Evolutionary conservation across 1,140 invertebrate species (phyloP).

Genomic region (Bombus superbus): DNA sequence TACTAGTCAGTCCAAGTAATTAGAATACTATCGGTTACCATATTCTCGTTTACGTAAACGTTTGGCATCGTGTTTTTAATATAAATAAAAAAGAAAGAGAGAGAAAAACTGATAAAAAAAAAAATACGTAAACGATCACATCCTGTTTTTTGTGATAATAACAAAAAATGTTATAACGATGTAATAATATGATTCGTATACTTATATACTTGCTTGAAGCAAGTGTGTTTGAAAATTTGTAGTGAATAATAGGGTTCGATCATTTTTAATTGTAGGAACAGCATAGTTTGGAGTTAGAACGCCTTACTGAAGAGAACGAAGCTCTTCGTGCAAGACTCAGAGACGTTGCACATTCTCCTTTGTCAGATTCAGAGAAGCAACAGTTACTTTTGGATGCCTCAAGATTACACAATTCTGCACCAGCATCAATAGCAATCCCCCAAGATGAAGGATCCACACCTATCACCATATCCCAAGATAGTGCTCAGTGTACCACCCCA

Average conservation of each 20-base stretch:
- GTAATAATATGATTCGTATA: background rate
- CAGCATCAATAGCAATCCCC: conserved; percentile 85
- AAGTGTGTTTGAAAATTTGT: background rate
- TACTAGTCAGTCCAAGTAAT: conserved; percentile 18
- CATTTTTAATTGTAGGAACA: conserved; percentile 81
- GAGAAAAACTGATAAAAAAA: background rate
- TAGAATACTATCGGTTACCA: conserved; percentile 19
- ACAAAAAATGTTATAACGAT: background rate
- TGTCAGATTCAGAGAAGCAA: conserved; percentile 92
- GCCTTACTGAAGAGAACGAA: conserved; percentile 89
- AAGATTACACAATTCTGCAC: conserved; percentile 86
- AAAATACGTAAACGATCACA: background rate
- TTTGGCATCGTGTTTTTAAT: background rate
- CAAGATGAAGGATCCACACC: conserved; percentile 76
- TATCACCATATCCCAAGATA: conserved; percentile 82
- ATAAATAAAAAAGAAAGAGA: background rate
- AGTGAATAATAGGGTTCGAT: conserved; percentile 17
- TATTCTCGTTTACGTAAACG: conserved; percentile 41
- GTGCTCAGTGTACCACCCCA: conserved; percentile 86
- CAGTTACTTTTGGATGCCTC: conserved; percentile 88
- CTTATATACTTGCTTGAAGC: background rate
- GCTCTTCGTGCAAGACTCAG: conserved; percentile 88
- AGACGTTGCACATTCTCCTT: conserved; percentile 89
- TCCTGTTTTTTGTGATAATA: background rate
- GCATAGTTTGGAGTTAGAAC: conserved; percentile 86